A percentile compares a stretch with the other conserved stretches of the same genome.
phyloP scores from a whole-genome alignment of 2,113 vertebrate genomes.

The Chionomys nivalis region DNA sequence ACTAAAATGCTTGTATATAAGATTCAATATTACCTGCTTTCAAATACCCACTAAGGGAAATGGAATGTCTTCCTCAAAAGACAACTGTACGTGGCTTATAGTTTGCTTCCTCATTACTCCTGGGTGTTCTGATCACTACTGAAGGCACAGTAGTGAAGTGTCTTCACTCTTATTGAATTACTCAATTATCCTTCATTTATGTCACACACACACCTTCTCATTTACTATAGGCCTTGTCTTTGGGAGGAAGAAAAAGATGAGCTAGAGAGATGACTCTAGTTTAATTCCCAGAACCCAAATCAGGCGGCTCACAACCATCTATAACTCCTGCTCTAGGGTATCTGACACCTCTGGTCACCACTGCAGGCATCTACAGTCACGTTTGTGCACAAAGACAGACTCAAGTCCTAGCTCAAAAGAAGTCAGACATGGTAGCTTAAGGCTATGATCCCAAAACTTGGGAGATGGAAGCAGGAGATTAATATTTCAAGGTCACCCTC shows the following conservation, averaged over 20 bases:
- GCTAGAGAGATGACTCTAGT: not conserved
- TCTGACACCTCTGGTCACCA: not conserved
- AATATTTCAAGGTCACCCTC: not conserved
- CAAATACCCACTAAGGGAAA: not conserved
- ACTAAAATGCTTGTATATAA: not conserved
- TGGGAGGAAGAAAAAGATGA: rapidly evolving
- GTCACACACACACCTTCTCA: not conserved
- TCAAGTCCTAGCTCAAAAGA: not conserved
- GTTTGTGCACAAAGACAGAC: not conserved
- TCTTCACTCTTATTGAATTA: not conserved
- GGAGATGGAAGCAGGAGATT: not conserved
- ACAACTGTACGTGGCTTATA: not conserved
- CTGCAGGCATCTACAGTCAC: not conserved
- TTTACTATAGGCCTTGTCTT: not conserved
- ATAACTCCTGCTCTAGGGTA: not conserved
- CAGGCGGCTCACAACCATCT: not conserved
- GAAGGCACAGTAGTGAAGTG: not conserved
- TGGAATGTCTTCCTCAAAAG: not conserved
- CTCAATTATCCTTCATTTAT: not conserved
- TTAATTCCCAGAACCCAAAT: not conserved
- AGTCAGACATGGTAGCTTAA: not conserved
- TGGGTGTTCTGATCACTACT: not conserved
- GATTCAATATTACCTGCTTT: not conserved
- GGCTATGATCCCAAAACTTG: not conserved
- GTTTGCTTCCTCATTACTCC: not conserved